Evolutionary conservation across 2,888 invertebrate species (phyloP).

Genomic region (Cantharis lateralis): DNA sequence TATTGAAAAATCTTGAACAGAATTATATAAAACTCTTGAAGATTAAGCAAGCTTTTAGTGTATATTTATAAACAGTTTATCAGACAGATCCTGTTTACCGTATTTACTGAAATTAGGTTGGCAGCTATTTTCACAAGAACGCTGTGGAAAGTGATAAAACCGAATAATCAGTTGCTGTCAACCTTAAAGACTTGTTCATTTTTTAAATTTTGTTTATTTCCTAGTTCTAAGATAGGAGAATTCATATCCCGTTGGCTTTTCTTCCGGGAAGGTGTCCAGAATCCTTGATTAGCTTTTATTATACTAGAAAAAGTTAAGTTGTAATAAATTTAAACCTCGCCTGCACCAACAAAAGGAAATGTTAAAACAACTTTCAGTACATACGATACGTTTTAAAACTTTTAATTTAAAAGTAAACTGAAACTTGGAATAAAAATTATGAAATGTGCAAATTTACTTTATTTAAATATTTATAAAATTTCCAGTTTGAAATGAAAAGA

Average conservation of each 20-base stretch:
- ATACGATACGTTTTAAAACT: background rate
- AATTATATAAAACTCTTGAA: background rate
- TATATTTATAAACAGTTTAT: background rate
- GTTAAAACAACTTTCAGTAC: background rate
- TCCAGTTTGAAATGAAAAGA: background rate
- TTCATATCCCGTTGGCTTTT: background rate
- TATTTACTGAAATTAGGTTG: background rate
- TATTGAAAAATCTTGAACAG: background rate
- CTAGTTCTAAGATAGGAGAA: background rate
- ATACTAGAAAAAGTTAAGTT: background rate
- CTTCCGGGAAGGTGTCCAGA: background rate
- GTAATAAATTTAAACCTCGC: background rate
- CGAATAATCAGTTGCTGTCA: background rate
- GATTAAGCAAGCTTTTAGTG: background rate
- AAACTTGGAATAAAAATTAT: background rate
- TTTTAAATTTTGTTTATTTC: background rate
- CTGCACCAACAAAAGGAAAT: background rate
- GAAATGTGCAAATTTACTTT: background rate
- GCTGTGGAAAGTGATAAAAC: conserved; percentile 5
- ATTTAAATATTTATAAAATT: background rate
- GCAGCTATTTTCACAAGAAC: conserved; percentile 2
- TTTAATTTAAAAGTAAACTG: background rate
- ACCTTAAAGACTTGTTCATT: background rate
- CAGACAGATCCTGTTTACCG: background rate
- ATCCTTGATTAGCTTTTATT: background rate